Evolutionary conservation across 2,888 invertebrate species (phyloP).

Genomic region (Nomada fabriciana): DNA sequence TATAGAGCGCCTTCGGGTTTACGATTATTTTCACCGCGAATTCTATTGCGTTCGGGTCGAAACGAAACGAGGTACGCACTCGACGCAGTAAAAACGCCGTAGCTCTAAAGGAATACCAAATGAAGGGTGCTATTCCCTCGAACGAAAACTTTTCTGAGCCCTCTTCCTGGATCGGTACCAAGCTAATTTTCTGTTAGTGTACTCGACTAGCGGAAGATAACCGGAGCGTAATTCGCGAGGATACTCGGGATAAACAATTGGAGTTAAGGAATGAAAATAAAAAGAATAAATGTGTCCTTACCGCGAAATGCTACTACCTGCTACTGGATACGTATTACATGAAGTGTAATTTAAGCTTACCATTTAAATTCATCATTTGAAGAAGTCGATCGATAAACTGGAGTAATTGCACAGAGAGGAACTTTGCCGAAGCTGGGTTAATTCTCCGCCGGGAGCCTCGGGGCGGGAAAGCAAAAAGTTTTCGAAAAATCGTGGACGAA

Average conservation of each 20-base stretch:
- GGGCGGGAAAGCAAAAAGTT: slow-evolving; percentile 27
- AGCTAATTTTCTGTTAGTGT: slow-evolving; percentile 39
- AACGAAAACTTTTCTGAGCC: slow-evolving; percentile 1
- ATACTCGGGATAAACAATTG: slow-evolving; percentile 4
- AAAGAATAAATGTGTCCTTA: not conserved
- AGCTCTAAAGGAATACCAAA: slow-evolving; percentile 8
- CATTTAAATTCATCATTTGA: not conserved
- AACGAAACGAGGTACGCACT: not conserved
- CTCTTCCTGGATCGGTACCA: slow-evolving; percentile 13
- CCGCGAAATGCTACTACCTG: not conserved
- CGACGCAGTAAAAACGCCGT: not conserved
- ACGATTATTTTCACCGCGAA: not conserved
- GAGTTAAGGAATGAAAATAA: not conserved
- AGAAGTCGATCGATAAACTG: not conserved
- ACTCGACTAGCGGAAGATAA: too few relatives aligned
- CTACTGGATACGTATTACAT: too few relatives aligned
- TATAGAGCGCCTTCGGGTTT: too few relatives aligned
- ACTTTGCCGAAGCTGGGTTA: not conserved
- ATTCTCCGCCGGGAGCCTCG: slow-evolving; percentile 3
- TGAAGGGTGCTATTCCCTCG: not conserved
- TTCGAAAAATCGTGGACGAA: slow-evolving; percentile 36
- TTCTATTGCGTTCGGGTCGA: not conserved
- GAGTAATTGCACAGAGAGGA: slow-evolving; percentile 28
- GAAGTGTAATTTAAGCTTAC: too few relatives aligned
- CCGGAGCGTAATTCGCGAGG: slow-evolving; percentile 6